Base-by-base conservation (phyloP, 2,113 vertebrate genomes). In the Actenoides hombroni region DNA sequence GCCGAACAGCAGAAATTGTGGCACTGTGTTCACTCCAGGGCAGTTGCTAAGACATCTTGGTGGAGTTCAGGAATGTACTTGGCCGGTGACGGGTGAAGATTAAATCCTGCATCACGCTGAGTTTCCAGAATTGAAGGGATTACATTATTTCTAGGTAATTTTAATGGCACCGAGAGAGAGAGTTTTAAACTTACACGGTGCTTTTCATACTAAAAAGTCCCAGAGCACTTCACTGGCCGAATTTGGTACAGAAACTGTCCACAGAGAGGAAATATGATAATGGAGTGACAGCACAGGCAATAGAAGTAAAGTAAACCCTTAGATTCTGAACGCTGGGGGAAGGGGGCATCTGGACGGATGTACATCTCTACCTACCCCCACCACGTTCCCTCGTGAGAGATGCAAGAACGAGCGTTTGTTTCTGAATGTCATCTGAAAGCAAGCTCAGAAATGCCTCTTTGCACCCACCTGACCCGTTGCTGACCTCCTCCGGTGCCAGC, bases 331-430 rank as follows among this genome's bases (percentile, higher is more conserved):
- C 2, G 3, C 60, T 2, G 33, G 42, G 33, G 46, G 35, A 79
- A 17, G 40, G 26, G 61, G 18, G 16, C 73, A 71, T 4, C 6
- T 31, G 44, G 44, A 6, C 53, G 60, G 83, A 29, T 2, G 7
- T 37, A 28, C 15, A 3, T 29, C 4, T 48, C 0, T 6, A 1
- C 11, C 31, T 54, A 15, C 39, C 61, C 83, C 14, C 14, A 5
- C 23, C 13, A 1, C 39, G 44, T 2, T 0, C 12, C 88, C 85
- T 87, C 3, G 4, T 48, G 75, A 90, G 75, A 56, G 59, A n/a
- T 6, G 18, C 15, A 21, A 40, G 76, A 29, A 77, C 0, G 2
- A 82, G 65, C 57, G 1, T 23, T 49, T 0, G 0, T 37, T 69
- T 80, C 85, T 68, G 46, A 42, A 39, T 3, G 60, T 51, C 16